Base-by-base conservation (phyloP, 2,888 invertebrate genomes). In the Thera obeliscata region DNA sequence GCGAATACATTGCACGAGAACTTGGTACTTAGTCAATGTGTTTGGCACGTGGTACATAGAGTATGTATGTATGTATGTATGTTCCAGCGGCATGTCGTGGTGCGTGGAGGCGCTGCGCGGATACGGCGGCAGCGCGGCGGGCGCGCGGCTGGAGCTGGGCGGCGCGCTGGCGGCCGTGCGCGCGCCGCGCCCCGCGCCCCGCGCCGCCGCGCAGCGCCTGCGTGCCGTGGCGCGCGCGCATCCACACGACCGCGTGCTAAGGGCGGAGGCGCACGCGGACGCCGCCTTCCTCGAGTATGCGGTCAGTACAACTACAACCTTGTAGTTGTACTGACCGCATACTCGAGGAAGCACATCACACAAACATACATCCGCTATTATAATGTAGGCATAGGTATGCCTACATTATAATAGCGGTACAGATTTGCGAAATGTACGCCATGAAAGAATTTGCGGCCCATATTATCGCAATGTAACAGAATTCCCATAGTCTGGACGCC, bases 31-130 rank as follows among this genome's bases (percentile, higher is more conserved):
- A 22, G 22, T 22, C 22, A 22, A 22, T 22, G 22, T 22, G 22
- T 22, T 22, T 22, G 22, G 22, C 22, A 22, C 22, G 22, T 22
- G 22, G 22, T 22, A 22, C 22, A 22, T 22, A 22, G 22, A 22
- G 22, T 22, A 22, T 22, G 22, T 22, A 22, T 11, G 49, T n/a
- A 3, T 49, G 38, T 38, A n/a, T 38, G 38, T 5, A 38, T 41
- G 41, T 41, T 41, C 5, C 41, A 90, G 90, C 1, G 87, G 90
- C 38, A 85, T 89, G 78, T 89, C 87, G 75, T 98, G 98, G 99
- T 99, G 99, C 87, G 97, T 99, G 62, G 98, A 98, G 77, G 96
- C 97, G 35, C 97, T 99, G 61, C 98, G 98, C 84, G 96, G 97
- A 57, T 98, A 99, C n/a, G 67, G 95, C 95, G 84, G 94, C 98